phyloP scores from a whole-genome alignment of 2,797 vertebrate species.

The Peromyscus aztecus region DNA sequence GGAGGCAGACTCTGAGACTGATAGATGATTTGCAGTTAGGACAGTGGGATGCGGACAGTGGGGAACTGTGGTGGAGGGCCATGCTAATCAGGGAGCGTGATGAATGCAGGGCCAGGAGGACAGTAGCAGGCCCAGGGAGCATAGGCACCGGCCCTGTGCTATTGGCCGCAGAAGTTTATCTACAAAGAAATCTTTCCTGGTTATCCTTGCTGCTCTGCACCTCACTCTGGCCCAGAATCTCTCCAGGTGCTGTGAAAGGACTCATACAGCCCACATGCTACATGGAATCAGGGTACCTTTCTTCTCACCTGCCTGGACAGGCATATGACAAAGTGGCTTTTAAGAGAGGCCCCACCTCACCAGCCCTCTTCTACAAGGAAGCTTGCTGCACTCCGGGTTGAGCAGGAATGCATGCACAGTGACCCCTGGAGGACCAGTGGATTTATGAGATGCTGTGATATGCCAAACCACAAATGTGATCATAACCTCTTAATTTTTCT shows the following conservation, averaged over 20 bases:
- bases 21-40: not conserved
- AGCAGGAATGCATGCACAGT: conserved; percentile 58
- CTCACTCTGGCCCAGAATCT: not conserved
- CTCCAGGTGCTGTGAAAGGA: conserved; percentile 64
- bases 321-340: conserved; percentile 79
- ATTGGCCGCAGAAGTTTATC: not conserved
- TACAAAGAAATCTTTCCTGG: conserved; percentile 23
- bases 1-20: not conserved
- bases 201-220: not conserved
- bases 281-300: conserved; percentile 61
- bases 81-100: not conserved
- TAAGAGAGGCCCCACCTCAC: conserved; percentile 74
- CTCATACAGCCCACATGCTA: conserved; percentile 64
- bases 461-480: conserved; percentile 83
- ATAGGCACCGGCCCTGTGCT: rapidly evolving
- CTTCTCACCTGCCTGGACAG: conserved; percentile 67
- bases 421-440: conserved; percentile 68
- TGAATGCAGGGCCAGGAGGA: not conserved
- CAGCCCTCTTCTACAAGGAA: conserved; percentile 74
- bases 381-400: conserved; percentile 69
- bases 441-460: conserved; percentile 77
- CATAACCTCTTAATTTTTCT: conserved; percentile 81
- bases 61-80: not conserved
- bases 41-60: not conserved
- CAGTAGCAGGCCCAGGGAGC: too few species aligned